phyloP scores from a whole-genome alignment of 2,113 vertebrate species.

The Boleophthalmus pectinirostris region DNA sequence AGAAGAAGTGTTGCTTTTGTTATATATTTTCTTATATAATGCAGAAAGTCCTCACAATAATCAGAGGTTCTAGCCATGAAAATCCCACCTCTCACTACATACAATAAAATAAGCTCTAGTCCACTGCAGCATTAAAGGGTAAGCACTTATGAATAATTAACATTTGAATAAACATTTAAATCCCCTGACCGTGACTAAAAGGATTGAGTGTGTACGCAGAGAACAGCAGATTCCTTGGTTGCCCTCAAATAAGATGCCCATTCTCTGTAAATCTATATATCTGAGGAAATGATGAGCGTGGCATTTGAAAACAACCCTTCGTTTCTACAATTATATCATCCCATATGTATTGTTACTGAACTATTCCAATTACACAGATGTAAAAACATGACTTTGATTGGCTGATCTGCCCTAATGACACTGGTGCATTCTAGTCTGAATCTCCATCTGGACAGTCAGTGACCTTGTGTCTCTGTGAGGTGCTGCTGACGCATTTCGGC shows the following conservation, averaged over 20 bases:
- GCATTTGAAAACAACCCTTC: no score
- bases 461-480: slow-evolving; percentile 6
- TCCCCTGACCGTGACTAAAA: neutral
- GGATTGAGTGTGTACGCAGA: neutral
- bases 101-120: neutral
- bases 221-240: neutral
- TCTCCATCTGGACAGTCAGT: slow-evolving; percentile 15
- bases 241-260: neutral
- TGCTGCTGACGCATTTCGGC: slow-evolving; percentile 51
- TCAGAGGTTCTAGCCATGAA: neutral
- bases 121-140: neutral
- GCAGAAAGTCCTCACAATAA: no score
- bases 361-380: neutral
- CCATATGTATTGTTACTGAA: neutral
- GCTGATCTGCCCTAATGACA: slow-evolving; percentile 5
- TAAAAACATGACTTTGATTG: neutral
- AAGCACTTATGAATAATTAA: neutral
- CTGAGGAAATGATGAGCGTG: neutral
- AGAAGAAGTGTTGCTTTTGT: neutral
- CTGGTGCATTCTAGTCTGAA: slow-evolving; percentile 30
- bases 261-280: slow-evolving; percentile 1
- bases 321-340: neutral
- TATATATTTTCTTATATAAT: neutral
- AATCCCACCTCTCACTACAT: neutral
- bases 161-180: slow-evolving; percentile 3